Evolutionary conservation across 1,140 invertebrate species (phyloP), one percentile per base, ranked within the genome.

Genomic region (Zaprionus lachaisei): DNA sequence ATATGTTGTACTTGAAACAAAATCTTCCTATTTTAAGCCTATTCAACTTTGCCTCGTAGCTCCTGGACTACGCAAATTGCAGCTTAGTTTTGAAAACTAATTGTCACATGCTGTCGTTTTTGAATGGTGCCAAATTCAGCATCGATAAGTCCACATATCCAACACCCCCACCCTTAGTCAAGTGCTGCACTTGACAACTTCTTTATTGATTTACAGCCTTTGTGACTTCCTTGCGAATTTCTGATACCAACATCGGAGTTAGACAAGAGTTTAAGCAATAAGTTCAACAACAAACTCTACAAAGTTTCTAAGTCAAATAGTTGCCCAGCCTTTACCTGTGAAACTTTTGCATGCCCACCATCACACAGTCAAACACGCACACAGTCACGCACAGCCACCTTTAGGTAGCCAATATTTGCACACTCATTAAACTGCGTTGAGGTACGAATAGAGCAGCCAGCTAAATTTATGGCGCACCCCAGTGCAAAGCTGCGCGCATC

Each of bases 221-320:
- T 49, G 15, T 34, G 58, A 71, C 44, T 54, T 74, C 37, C 65
- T 55, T 56, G 41, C 26, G 12, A 22, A 71, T n/a, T 49, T 58
- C 20, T 57, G 64, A 56, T 57, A 22, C 28, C 47, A 26, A 38
- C 49, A 55, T 38, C 49, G 15, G 51, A 70, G 41, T 58, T 69
- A 37, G 38, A 58, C 68, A 12, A 31, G 31, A 75, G 22, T 70
- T 75, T 70, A 75, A 75, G 51, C 66, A 67, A 70, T 79, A 85
- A 86, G 76, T 82, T 82, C 38, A 24, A 63, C 68, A 77, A 72
- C 71, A 82, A 86, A 72, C 58, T 72, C 54, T 44, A 55, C 41
- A 86, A 74, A 83, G 62, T 86, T 86, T 77, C 76, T 77, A 81
- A 74, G 75, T 87, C 68, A 85, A 87, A 87, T 86, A 84, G 81